Evolutionary conservation across 2,888 invertebrate genomes (phyloP).

Genomic region (Drosophila niveifrons): DNA sequence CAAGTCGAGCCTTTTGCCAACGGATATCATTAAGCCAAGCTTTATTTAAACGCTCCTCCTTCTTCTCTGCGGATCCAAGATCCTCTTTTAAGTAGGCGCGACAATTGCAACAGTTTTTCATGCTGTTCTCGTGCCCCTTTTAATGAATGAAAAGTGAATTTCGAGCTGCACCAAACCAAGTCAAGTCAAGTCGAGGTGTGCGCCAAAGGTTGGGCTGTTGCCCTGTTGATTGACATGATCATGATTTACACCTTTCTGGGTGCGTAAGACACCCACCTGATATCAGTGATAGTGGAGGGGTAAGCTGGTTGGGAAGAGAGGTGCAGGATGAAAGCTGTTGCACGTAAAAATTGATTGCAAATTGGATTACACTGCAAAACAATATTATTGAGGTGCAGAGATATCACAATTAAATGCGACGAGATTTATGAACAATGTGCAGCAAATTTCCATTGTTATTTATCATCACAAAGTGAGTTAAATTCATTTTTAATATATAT

Average conservation of each 20-base stretch:
- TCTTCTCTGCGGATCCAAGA: background rate
- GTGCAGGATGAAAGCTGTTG: background rate
- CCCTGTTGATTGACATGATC: slow-evolving; percentile 83
- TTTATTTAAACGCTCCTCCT: slow-evolving; percentile 70
- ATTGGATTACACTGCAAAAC: slow-evolving; percentile 39
- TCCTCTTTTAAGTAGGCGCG: slow-evolving; percentile 73
- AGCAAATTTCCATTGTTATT: background rate
- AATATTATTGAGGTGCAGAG: background rate
- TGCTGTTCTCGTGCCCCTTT: slow-evolving; percentile 53
- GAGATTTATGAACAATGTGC: background rate
- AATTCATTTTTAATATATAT: too few relatives aligned
- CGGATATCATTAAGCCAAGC: slow-evolving; percentile 81
- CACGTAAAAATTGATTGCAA: slow-evolving; percentile 52
- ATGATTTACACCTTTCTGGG: slow-evolving; percentile 85
- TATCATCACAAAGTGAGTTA: too few relatives aligned
- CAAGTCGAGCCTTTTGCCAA: slow-evolving; percentile 30
- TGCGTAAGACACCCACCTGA: slow-evolving; percentile 77
- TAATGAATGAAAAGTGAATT: slow-evolving; percentile 81
- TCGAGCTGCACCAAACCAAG: slow-evolving; percentile 8
- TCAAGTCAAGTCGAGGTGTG: slow-evolving; percentile 57
- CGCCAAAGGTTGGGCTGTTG: slow-evolving; percentile 60
- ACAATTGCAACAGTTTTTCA: slow-evolving; percentile 79
- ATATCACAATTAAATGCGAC: background rate
- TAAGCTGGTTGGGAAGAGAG: background rate
- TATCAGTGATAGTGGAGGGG: background rate